Percentiles rank a stretch among this genome's conserved stretches.
These are phyloP conservation scores for Luperina testacea DNA, from an alignment of 2,888 invertebrate species.

Conservation along the genomic window DNA sequence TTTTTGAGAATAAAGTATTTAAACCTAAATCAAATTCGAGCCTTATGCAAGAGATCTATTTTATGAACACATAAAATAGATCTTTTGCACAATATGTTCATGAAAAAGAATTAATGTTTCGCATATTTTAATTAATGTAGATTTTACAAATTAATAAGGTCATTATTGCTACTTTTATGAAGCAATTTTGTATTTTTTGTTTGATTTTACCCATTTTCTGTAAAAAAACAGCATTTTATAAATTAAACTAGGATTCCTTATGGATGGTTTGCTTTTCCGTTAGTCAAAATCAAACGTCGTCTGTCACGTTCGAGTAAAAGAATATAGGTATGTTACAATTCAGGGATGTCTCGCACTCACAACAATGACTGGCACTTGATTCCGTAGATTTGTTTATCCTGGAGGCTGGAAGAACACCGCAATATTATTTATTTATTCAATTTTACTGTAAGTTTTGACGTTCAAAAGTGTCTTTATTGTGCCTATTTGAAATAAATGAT, in stretches of 20 bases:
- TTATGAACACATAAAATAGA: conserved; percentile 9
- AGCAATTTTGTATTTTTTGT: background rate
- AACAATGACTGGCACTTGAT: conserved; percentile 25
- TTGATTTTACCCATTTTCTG: background rate
- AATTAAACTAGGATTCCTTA: background rate
- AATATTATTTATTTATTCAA: background rate
- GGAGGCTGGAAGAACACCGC: background rate
- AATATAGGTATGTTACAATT: conserved; percentile 14
- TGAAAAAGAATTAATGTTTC: conserved; percentile 24
- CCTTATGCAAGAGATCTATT: conserved; percentile 38
- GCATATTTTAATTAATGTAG: conserved; percentile 13
- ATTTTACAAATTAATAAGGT: conserved; percentile 9
- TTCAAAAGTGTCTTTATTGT: too few species aligned
- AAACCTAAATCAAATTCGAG: background rate
- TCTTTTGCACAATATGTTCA: conserved; percentile 6
- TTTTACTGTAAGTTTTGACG: too few species aligned
- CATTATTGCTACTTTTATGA: background rate
- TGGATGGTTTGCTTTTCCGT: background rate
- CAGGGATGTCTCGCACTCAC: conserved; percentile 17
- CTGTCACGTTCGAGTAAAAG: conserved; percentile 22
- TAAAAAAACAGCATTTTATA: background rate
- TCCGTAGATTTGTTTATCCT: conserved; percentile 28
- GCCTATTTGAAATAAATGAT: too few species aligned
- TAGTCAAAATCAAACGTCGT: conserved; percentile 4
- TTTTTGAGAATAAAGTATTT: too few species aligned